These are phyloP conservation scores for Abrostola tripartita DNA, from an alignment of 2,888 invertebrate genomes.

Conservation along the genomic window DNA sequence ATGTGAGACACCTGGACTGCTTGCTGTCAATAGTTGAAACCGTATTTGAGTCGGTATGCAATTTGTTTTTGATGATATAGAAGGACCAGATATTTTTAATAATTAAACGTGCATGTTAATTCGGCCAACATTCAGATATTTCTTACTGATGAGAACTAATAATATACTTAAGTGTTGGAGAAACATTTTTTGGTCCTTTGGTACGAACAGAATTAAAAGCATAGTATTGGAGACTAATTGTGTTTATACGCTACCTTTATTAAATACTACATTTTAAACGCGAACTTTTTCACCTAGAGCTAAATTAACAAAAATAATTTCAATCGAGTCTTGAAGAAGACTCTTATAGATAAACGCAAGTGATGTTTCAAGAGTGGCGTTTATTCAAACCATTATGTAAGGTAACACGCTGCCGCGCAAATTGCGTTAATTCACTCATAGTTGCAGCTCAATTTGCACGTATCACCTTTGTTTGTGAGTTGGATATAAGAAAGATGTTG, in stretches of 20 bases:
- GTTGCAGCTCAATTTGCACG: constrained; percentile 58
- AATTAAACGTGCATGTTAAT: background rate
- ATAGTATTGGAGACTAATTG: too few relatives aligned
- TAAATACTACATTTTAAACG: too few relatives aligned
- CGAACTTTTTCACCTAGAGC: too few relatives aligned
- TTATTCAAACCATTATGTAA: constrained; percentile 58
- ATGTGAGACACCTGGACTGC: constrained; percentile 43
- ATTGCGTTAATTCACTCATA: constrained; percentile 70
- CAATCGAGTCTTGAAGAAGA: constrained; percentile 14
- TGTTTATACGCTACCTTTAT: too few relatives aligned
- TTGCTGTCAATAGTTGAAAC: constrained; percentile 34
- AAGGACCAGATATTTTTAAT: background rate
- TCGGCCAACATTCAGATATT: too few relatives aligned
- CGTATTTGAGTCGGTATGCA: constrained; percentile 11
- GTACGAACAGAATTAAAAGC: background rate
- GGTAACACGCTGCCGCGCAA: constrained; percentile 58
- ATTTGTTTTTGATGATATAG: background rate
- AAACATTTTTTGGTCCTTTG: background rate
- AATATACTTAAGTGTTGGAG: background rate
- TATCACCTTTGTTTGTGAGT: constrained; percentile 45
- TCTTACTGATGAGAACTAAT: too few relatives aligned
- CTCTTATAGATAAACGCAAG: constrained; percentile 21
- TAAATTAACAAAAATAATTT: background rate
- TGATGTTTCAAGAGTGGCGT: constrained; percentile 25
- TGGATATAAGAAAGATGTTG: constrained; percentile 18